phyloP scores from a whole-genome alignment of 2,888 invertebrate genomes.

The Limnephilus auricula region DNA sequence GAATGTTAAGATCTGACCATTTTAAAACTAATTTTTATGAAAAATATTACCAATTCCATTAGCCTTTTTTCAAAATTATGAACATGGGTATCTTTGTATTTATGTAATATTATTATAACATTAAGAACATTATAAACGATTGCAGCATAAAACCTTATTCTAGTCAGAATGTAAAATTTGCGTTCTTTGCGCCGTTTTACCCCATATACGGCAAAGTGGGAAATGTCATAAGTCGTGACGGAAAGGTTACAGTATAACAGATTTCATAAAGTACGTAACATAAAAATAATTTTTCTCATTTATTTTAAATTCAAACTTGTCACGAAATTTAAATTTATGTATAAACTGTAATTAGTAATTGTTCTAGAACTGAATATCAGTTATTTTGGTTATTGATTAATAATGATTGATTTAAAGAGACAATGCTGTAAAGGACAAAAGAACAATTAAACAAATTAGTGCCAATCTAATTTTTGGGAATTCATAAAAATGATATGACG shows the following conservation, averaged over 20 bases:
- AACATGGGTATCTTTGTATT: neutral
- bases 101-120: neutral
- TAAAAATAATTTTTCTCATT: too few relatives aligned
- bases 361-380: neutral
- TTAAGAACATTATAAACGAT: neutral
- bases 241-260: neutral
- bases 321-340: neutral
- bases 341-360: neutral
- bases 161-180: neutral
- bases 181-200: neutral
- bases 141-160: neutral
- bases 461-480: neutral
- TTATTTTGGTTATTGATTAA: too few relatives aligned
- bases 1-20: neutral
- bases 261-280: too few relatives aligned
- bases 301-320: neutral
- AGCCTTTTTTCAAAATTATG: neutral
- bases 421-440: neutral
- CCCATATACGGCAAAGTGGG: neutral
- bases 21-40: neutral
- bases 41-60: too few relatives aligned
- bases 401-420: neutral
- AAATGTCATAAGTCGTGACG: neutral
- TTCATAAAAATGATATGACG: neutral
- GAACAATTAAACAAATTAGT: neutral